Base-by-base conservation (phyloP, 2,888 invertebrate genomes). In the Pollenia angustigena region DNA sequence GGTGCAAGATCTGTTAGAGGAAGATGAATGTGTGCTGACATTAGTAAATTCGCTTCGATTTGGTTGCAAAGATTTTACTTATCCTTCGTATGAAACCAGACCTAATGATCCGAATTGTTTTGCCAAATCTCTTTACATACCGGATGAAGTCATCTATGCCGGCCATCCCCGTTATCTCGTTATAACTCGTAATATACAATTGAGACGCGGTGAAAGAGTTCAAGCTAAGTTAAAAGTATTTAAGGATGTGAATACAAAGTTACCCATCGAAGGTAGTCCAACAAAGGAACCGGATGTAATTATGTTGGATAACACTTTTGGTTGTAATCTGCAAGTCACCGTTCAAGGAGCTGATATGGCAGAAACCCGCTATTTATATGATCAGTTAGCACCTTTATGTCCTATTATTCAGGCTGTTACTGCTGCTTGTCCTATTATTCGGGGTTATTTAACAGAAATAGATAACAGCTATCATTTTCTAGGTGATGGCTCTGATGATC, bases 251-350 rank as follows among this genome's bases (percentile, higher is more conserved):
- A 97, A 98, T 90, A 99, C 99, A 2, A 95, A 96, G 89, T 94
- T 95, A 86, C 98, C 98, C 4, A 97, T 98, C 90, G 97, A 97
- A 91, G 96, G 97, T 89, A 96, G 96, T 7, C 95, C 96, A 71
- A 95, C 95, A 0, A 97, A 97, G 0, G 94, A 95, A 90, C 97
- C 97, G 0, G 97, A 99, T 94, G 97, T 98, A 91, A 97, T 99
- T 88, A 98, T 99, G 91, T 96, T 99, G 96, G 99, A 99, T 93
- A 98, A 98, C 1, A 99, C 99, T 40, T 99, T 99, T 93, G 99
- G 99, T 76, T 99, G 98, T 91, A 99, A 99, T 92, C 94, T 99
- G 48, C 99, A 99, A 93, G 95, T 98, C 78, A 98, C 98, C 71
- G 99, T 99, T 94, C 93, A 93, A 88, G 99, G 99, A 0, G 98